Conservation (phyloP, 2,797 vertebrate genomes). For the Peromyscus nudipes region DNA sequence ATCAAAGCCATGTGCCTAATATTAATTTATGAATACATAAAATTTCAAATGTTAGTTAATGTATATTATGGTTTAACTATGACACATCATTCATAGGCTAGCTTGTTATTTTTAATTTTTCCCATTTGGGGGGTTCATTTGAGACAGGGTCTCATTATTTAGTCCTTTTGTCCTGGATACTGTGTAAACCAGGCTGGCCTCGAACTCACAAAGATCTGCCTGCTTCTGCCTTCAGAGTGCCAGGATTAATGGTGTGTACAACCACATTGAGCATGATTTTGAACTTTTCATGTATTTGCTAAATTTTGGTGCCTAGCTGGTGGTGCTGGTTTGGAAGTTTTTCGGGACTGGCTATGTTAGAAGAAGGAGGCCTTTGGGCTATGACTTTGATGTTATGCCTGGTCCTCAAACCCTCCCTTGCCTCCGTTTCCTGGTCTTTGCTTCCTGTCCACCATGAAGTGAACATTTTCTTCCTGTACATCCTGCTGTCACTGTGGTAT, state of each 20-base stretch:
- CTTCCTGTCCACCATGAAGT: not conserved
- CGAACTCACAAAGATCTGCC: not conserved
- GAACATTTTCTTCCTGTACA: not conserved
- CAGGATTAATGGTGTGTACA: not conserved
- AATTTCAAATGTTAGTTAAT: slow-evolving; percentile 39
- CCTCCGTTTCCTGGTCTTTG: not conserved
- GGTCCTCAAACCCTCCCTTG: not conserved
- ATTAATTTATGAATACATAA: not conserved
- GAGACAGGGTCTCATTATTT: not conserved
- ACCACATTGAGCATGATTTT: not conserved
- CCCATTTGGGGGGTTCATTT: not conserved
- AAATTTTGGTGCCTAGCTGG: not conserved
- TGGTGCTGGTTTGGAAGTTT: not conserved
- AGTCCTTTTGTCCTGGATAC: not conserved
- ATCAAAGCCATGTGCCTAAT: not conserved
- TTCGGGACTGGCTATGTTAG: too few relatives aligned
- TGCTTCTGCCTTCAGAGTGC: not conserved
- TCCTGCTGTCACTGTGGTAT: too few relatives aligned
- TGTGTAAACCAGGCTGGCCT: not conserved
- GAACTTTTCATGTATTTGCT: not conserved
- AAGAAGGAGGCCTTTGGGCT: not conserved
- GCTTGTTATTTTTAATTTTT: not conserved
- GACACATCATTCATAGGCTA: not conserved
- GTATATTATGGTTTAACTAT: not conserved
- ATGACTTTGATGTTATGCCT: not conserved